A percentile compares a stretch with the other conserved stretches of the same genome.
phyloP scores from a whole-genome alignment of 1,140 invertebrate genomes.

The Drosophila ficusphila region DNA sequence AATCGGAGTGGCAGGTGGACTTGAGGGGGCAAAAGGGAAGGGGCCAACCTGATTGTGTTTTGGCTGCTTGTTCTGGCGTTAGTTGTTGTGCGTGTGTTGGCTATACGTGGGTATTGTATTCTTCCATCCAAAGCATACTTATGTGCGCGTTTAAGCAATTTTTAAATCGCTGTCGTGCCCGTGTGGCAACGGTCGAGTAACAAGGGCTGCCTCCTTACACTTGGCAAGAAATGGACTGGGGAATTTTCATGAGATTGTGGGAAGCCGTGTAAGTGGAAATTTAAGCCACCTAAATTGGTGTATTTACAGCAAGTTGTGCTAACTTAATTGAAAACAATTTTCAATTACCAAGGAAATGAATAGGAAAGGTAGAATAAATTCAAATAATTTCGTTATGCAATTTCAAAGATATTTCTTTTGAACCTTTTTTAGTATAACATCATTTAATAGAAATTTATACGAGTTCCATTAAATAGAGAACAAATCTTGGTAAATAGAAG shows the following conservation, averaged over 20 bases:
- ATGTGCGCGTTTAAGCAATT: conserved; percentile 54
- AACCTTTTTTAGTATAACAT: too few species aligned
- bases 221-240: not conserved
- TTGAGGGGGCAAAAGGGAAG: not conserved
- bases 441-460: too few species aligned
- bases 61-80: conserved; percentile 52
- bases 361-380: not conserved
- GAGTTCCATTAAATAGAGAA: too few species aligned
- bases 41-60: conserved; percentile 66
- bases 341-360: not conserved
- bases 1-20: conserved; percentile 23
- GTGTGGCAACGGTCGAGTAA: conserved; percentile 25
- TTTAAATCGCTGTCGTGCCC: conserved; percentile 57
- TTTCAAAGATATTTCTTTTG: too few species aligned
- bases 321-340: not conserved
- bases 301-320: not conserved
- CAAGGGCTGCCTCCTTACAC: conserved; percentile 1
- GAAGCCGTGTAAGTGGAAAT: not conserved
- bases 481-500: not conserved
- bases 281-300: not conserved
- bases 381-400: too few species aligned
- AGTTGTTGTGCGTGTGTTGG: conserved; percentile 42
- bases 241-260: conserved; percentile 1
- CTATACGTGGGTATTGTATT: conserved; percentile 22
- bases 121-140: conserved; percentile 48